Base-by-base conservation (phyloP, 2,797 vertebrate genomes). In the Bucorvus abyssinicus region DNA sequence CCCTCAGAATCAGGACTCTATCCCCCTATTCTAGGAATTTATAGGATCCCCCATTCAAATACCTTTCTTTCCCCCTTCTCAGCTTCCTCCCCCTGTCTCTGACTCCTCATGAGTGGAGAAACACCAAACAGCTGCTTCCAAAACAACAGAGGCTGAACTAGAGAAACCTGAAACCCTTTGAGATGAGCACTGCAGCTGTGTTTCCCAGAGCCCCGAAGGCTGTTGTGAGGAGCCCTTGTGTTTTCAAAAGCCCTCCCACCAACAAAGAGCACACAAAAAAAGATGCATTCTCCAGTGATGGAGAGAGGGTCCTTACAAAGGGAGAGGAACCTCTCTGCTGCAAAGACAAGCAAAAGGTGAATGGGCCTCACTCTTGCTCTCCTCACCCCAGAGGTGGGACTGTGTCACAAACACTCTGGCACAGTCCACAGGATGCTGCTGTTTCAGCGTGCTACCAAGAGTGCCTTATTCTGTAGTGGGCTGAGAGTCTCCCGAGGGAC, bases 401-500 rank as follows among this genome's bases (percentile, higher is more conserved):
- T 26, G 1, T n/a, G 40, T 80, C 38, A 56, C 30, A 12, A 7
- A 8, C 2, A 4, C n/a, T 45, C 60, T 24, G 14, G 27, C 27
- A 55, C 59, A 14, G 20, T 57, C 45, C 55, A 30, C 52, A 47
- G 38, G 32, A 24, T 74, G 61, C 49, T 61, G 38, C 11, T 12
- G 13, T 78, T 67, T 80, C 36, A 32, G 17, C 53, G 47, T 40
- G 49, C 55, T 79, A 8, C 30, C 45, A 34, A 14, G 49, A 68
- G 15, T 15, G 12, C 8, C 12, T 16, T 36, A 24, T 40, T 55
- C 67, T 45, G 63, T 15, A 47, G 14, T 7, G 12, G 42, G 50
- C 38, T 91, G 50, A 45, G n/a, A 45, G 17, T n/a, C n/a, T 82
- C 7, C 2, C 0, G 0, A 77, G 42, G 18, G 32, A 64, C 49